Evolutionary conservation across 1,140 invertebrate species (phyloP).

Genomic region (Centruroides sculpturatus): DNA sequence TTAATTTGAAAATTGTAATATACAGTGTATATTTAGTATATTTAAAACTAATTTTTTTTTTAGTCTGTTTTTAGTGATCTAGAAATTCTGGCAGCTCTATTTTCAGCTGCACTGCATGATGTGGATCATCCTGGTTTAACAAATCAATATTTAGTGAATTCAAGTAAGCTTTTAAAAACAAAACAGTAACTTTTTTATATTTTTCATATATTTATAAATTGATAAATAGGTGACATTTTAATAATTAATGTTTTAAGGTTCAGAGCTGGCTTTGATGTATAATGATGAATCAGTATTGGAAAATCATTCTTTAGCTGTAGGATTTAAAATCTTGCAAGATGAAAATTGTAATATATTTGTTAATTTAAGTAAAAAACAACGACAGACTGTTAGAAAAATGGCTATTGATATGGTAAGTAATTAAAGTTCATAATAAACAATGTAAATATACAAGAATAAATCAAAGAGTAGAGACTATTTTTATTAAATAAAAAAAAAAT

Average conservation of each 20-base stretch:
- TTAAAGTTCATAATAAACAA: too few relatives aligned
- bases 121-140: conserved; percentile 96
- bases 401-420: conserved; percentile 84
- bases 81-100: conserved; percentile 83
- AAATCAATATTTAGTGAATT: conserved; percentile 95
- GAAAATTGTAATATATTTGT: conserved; percentile 81
- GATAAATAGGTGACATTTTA: neutral
- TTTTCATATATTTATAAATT: neutral
- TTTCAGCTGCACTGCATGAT: conserved; percentile 88
- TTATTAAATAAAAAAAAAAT: too few relatives aligned
- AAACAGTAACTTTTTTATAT: neutral
- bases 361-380: conserved; percentile 87
- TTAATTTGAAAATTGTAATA: too few relatives aligned
- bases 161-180: conserved; percentile 33
- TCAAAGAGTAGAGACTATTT: too few relatives aligned
- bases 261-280: conserved; percentile 82
- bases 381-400: conserved; percentile 93
- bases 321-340: conserved; percentile 71
- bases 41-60: neutral
- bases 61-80: conserved; percentile 87
- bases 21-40: too few relatives aligned
- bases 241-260: conserved; percentile 25
- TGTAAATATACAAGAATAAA: too few relatives aligned
- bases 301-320: conserved; percentile 86
- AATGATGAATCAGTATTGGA: conserved; percentile 89